Conservation (phyloP, 35 echinoderm and acorn worm species). For the Lytechinus variegatus region DNA sequence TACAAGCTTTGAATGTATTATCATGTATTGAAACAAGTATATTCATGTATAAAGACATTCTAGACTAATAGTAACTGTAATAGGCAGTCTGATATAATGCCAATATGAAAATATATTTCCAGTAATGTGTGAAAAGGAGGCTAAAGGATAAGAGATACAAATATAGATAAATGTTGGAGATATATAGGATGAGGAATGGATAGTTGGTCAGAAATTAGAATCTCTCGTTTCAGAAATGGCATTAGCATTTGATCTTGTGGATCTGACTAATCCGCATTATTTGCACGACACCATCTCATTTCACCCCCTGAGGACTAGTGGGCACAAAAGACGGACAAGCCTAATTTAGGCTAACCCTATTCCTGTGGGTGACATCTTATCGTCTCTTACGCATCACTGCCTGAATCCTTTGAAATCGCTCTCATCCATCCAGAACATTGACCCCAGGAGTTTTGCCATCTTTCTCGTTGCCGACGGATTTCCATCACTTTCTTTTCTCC, state of each 20-base stretch:
- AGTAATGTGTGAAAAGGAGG: not conserved
- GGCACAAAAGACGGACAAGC: conserved; percentile 25
- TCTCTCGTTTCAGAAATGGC: conserved; percentile 18
- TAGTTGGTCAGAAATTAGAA: conserved; percentile 34
- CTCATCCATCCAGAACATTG: conserved; percentile 21
- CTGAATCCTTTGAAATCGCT: not conserved
- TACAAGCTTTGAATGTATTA: no score
- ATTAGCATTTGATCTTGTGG: conserved; percentile 33
- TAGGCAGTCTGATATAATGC: no score
- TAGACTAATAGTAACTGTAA: no score
- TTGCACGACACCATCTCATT: conserved; percentile 8
- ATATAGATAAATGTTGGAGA: not conserved
- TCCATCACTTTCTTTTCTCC: not conserved
- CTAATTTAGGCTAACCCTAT: conserved; percentile 36
- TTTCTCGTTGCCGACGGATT: conserved; percentile 9
- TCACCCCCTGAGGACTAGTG: not conserved
- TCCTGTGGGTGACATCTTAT: conserved; percentile 27
- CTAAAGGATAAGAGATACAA: not conserved
- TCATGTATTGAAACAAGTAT: no score
- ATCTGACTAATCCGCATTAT: not conserved
- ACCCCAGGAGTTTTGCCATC: not conserved
- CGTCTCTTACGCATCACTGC: not conserved
- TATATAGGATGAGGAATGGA: not conserved
- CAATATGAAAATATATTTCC: no score
- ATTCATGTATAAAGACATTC: no score